A percentile compares a stretch with the other conserved stretches of the same genome.
Conservation (phyloP, 2,797 vertebrate genomes). For the Enteromius treurensis region DNA sequence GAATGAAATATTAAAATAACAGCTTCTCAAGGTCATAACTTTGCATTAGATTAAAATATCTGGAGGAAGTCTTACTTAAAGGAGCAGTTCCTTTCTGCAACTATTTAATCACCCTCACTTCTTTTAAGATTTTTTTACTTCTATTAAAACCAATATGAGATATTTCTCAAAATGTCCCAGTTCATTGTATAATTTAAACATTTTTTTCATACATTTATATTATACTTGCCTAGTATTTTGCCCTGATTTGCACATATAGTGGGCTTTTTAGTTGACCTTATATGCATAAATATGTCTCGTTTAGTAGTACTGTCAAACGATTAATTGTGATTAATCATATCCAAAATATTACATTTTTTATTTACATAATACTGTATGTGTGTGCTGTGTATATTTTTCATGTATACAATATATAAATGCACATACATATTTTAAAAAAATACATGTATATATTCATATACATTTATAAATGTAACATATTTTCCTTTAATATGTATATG, state of each 20-base stretch:
- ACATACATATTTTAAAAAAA: no score
- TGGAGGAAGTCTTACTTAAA: not conserved
- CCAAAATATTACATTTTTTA: no score
- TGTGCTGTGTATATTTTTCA: no score
- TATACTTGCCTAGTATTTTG: not conserved
- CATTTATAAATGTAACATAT: no score
- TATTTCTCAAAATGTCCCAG: not conserved
- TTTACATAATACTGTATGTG: no score
- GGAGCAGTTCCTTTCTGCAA: not conserved
- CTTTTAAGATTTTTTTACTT: not conserved
- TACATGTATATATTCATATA: no score
- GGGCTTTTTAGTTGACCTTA: not conserved
- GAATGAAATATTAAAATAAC: slow-evolving; percentile 11
- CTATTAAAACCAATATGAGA: not conserved
- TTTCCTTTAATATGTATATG: no score
- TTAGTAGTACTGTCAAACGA: not conserved
- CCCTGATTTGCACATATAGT: not conserved
- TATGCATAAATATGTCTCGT: not conserved
- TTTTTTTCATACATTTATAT: not conserved
- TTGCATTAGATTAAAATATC: not conserved
- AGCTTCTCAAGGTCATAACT: not conserved
- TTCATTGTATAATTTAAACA: not conserved
- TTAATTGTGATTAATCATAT: no score
- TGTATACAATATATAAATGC: no score
- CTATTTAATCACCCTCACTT: not conserved